phyloP scores from a whole-genome alignment of 2,113 vertebrate genomes.

The Xenopus borealis region DNA sequence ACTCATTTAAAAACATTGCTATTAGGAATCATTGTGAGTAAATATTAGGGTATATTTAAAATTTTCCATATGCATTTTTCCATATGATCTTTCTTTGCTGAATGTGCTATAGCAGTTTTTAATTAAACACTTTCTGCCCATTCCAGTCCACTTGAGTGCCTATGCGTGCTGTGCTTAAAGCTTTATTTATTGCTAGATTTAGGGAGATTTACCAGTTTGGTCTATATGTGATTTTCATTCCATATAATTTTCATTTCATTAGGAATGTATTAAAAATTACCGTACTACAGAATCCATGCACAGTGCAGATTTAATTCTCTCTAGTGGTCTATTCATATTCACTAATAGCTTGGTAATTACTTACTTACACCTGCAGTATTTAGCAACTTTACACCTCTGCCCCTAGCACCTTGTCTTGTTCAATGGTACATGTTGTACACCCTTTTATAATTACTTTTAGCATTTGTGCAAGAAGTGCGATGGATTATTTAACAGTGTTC shows the following conservation, averaged over 20 bases:
- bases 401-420: conserved; percentile 13
- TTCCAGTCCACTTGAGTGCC: not conserved
- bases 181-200: not conserved
- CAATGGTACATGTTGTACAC: conserved; percentile 23
- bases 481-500: conserved; percentile 1
- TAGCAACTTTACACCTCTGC: conserved; percentile 13
- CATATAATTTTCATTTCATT: conserved; percentile 6
- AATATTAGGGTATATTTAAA: too few relatives aligned
- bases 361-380: conserved; percentile 15
- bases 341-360: conserved; percentile 16
- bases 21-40: too few relatives aligned
- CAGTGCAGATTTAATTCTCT: conserved; percentile 8
- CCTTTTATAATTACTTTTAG: conserved; percentile 22
- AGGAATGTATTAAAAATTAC: conserved; percentile 2
- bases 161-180: not conserved
- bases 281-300: not conserved
- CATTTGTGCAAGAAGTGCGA: conserved; percentile 6
- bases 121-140: not conserved
- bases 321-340: conserved; percentile 17
- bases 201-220: not conserved
- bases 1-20: too few relatives aligned
- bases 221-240: not conserved
- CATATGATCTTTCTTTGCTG: not conserved
- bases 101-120: not conserved
- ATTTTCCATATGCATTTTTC: not conserved